Evolutionary conservation across 2,888 invertebrate species (phyloP).

Genomic region (Eristalis pertinax): DNA sequence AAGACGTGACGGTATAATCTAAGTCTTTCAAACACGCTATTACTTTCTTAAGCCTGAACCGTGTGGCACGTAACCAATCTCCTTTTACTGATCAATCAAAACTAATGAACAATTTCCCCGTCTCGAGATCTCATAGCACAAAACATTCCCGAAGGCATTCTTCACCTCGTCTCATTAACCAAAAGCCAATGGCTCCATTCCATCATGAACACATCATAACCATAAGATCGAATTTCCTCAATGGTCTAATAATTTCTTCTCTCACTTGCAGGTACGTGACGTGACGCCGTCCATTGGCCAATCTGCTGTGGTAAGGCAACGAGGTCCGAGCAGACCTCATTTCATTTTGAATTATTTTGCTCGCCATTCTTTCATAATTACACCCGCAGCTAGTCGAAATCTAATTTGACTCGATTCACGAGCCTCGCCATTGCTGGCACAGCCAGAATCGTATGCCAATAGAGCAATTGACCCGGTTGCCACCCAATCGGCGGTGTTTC

Average conservation of each 20-base stretch:
- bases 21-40: too few relatives aligned
- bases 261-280: slow-evolving; percentile 9
- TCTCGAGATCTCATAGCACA: too few relatives aligned
- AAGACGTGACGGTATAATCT: too few relatives aligned
- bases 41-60: too few relatives aligned
- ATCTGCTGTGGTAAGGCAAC: background rate
- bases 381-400: background rate
- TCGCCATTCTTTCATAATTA: background rate
- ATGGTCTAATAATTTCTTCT: background rate
- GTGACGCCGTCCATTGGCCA: background rate
- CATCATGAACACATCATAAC: background rate
- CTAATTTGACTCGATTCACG: background rate
- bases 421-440: background rate
- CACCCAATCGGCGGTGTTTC: slow-evolving; percentile 39
- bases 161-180: too few relatives aligned
- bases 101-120: too few relatives aligned
- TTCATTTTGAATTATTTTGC: background rate
- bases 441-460: slow-evolving; percentile 23
- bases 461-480: slow-evolving; percentile 56
- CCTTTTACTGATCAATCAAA: too few relatives aligned
- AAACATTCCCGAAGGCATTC: too few relatives aligned
- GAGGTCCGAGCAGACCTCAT: background rate
- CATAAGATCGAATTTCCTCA: background rate
- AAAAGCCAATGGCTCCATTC: background rate
- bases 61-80: too few relatives aligned